Percentiles rank a stretch among this genome's conserved stretches.
These are phyloP conservation scores for Colletes gigas DNA, from an alignment of 1,140 invertebrate genomes.

Conservation along the genomic window DNA sequence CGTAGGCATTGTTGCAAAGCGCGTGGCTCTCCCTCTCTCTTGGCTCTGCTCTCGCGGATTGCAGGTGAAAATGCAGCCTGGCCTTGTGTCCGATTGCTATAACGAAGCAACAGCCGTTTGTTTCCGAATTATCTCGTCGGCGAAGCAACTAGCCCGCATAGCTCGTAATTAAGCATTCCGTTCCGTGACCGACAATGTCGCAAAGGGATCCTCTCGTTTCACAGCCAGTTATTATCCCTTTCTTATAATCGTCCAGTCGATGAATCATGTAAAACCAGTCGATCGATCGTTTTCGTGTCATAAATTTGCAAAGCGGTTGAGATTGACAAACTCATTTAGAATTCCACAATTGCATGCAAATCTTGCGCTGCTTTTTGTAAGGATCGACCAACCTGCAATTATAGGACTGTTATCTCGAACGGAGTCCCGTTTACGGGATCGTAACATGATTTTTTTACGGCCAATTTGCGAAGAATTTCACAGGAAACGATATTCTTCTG, in stretches of 20 bases:
- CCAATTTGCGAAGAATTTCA: not conserved
- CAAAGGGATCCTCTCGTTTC: constrained; percentile 13
- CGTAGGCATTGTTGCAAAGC: constrained; percentile 38
- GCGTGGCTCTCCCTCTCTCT: not conserved
- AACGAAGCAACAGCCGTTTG: constrained; percentile 18
- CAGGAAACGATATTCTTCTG: not conserved
- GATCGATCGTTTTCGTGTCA: not conserved
- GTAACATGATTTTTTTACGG: not conserved
- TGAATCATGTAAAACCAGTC: no score
- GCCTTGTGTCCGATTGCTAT: constrained; percentile 50
- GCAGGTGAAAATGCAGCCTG: constrained; percentile 47
- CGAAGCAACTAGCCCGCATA: constrained; percentile 30
- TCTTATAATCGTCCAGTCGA: constrained; percentile 24
- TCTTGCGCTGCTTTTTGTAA: not conserved
- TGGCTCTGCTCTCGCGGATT: not conserved
- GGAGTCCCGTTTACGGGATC: not conserved
- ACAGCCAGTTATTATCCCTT: constrained; percentile 28
- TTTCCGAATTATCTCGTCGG: constrained; percentile 63
- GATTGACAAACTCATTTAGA: not conserved
- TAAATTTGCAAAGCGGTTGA: not conserved
- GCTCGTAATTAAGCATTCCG: constrained; percentile 42
- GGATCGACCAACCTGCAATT: no score
- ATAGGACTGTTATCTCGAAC: not conserved
- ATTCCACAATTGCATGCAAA: not conserved
- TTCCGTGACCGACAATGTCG: constrained; percentile 24